Evolutionary conservation across 2,113 vertebrate genomes (phyloP).

Genomic region (Ammospiza caudacuta): DNA sequence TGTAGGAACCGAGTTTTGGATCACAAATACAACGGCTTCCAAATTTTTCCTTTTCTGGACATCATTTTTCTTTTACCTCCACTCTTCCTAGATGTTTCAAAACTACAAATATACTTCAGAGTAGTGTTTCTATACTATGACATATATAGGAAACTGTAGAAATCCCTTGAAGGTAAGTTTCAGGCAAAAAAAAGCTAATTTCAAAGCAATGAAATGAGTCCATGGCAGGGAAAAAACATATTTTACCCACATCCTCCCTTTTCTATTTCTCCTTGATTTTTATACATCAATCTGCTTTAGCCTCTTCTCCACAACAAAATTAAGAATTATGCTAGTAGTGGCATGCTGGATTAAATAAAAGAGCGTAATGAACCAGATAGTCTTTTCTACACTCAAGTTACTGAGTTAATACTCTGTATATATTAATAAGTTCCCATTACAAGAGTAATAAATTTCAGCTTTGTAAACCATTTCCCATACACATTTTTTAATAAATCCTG

Average conservation of each 20-base stretch:
- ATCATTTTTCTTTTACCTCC: background rate
- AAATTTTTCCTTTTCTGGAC: background rate
- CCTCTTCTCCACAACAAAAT: background rate
- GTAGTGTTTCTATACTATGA: background rate
- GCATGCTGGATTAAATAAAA: background rate
- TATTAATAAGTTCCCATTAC: background rate
- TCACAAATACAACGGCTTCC: background rate
- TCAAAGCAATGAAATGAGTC: background rate
- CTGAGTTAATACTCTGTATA: background rate
- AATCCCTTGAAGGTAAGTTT: background rate
- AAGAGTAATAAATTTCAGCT: background rate
- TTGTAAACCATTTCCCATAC: background rate
- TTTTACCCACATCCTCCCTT: background rate
- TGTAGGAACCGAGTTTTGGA: background rate
- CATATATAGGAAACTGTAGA: background rate
- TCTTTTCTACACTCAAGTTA: background rate
- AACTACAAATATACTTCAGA: background rate
- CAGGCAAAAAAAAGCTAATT: background rate
- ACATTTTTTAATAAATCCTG: background rate
- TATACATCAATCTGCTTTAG: background rate
- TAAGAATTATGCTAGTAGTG: background rate
- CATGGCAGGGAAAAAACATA: fast-evolving
- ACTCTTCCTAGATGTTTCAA: background rate
- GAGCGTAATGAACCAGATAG: background rate
- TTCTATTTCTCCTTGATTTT: background rate